These are phyloP conservation scores for Ammospiza caudacuta DNA, from an alignment of 2,113 vertebrate genomes.

Conservation along the genomic window DNA sequence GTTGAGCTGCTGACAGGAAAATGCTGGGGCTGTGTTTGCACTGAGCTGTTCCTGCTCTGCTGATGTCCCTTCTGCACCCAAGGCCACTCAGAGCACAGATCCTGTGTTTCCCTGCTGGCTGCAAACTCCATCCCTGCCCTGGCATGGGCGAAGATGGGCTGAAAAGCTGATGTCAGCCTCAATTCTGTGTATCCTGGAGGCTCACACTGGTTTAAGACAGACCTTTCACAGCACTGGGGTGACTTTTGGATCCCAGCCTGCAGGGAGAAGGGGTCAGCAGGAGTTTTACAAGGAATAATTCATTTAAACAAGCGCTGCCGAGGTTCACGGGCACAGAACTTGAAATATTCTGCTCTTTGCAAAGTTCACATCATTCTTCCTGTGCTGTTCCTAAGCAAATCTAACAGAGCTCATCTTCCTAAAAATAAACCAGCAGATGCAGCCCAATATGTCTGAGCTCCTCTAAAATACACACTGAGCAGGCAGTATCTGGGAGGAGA, in stretches of 20 bases:
- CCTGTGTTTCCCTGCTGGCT: background rate
- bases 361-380: slow-evolving; percentile 35
- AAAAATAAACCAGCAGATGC: slow-evolving; percentile 56
- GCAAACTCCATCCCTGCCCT: background rate
- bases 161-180: background rate
- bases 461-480: background rate
- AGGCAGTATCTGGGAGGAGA: background rate
- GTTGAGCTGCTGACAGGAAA: background rate
- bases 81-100: background rate
- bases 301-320: background rate
- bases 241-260: slow-evolving; percentile 5
- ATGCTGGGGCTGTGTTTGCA: background rate
- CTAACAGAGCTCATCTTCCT: background rate
- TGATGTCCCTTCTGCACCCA: background rate
- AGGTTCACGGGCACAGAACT: background rate
- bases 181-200: slow-evolving; percentile 18
- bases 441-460: slow-evolving; percentile 44
- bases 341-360: slow-evolving; percentile 34
- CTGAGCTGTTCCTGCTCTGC: background rate
- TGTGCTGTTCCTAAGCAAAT: slow-evolving; percentile 25
- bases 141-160: background rate
- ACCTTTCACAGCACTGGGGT: background rate
- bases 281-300: slow-evolving; percentile 20
- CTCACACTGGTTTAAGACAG: slow-evolving; percentile 12
- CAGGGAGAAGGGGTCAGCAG: slow-evolving; percentile 4